Conservation (phyloP, 2,113 vertebrate genomes). For the Rousettus leschenaultii region DNA sequence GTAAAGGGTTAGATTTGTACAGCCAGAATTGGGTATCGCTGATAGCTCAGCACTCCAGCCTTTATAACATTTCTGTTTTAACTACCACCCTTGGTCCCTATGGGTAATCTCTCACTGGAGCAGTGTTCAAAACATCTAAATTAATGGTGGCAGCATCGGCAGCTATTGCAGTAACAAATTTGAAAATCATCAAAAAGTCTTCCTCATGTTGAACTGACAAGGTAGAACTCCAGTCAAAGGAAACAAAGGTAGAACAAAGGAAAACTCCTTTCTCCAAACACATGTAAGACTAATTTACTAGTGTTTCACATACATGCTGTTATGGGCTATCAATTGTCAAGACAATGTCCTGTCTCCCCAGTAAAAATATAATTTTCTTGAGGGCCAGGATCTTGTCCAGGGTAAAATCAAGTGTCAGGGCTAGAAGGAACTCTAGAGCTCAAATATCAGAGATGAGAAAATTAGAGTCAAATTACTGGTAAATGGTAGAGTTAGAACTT, state of each 20-base stretch:
- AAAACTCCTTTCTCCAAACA: neutral
- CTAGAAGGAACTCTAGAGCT: neutral
- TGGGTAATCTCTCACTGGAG: neutral
- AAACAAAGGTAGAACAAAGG: neutral
- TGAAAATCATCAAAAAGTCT: slow-evolving; percentile 7
- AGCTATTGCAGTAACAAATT: neutral
- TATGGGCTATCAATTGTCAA: neutral
- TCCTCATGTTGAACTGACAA: neutral
- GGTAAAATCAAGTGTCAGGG: neutral
- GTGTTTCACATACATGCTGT: neutral
- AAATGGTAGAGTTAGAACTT: neutral
- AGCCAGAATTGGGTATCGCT: neutral
- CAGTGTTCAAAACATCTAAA: neutral
- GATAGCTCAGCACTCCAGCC: neutral
- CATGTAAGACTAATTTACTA: neutral
- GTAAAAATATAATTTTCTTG: slow-evolving; percentile 6
- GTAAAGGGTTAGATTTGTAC: neutral
- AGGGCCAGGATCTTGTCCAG: neutral
- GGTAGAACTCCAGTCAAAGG: neutral
- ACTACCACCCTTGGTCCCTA: neutral
- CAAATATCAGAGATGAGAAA: slow-evolving; percentile 1
- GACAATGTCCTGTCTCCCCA: neutral
- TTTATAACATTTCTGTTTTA: slow-evolving; percentile 34
- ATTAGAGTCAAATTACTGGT: neutral
- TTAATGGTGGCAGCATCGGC: neutral